A percentile compares a stretch with the other conserved stretches of the same genome.
phyloP scores from a whole-genome alignment of 2,888 invertebrate genomes.

The Plebejus argus region DNA sequence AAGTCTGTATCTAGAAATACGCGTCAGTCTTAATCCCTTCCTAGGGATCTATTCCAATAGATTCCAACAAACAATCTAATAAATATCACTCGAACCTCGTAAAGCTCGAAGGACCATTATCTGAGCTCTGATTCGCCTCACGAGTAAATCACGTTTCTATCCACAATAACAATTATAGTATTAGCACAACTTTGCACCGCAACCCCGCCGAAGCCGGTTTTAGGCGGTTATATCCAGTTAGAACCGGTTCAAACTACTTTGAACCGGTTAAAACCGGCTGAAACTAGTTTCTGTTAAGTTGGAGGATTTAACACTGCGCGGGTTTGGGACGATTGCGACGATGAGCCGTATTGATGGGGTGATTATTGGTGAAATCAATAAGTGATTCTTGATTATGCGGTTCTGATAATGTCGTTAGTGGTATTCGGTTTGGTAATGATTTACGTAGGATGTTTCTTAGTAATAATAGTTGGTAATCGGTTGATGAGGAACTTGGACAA shows the following conservation, averaged over 20 bases:
- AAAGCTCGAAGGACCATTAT: constrained; percentile 4
- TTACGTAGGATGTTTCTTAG: background rate
- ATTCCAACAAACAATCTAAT: background rate
- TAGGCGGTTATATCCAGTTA: background rate
- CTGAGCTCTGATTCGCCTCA: background rate
- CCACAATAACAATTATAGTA: constrained; percentile 5
- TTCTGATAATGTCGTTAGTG: background rate
- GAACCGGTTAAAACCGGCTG: background rate
- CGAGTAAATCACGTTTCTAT: background rate
- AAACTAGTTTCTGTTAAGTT: background rate
- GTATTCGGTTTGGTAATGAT: background rate
- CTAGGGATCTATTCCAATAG: background rate
- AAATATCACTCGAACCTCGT: background rate
- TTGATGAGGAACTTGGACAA: too few relatives aligned
- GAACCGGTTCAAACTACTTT: background rate
- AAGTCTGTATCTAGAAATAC: background rate
- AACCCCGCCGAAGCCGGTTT: background rate
- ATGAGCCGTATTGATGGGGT: background rate
- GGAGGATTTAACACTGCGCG: background rate
- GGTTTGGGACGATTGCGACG: background rate
- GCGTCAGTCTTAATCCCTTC: background rate
- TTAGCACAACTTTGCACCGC: background rate
- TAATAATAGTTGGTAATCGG: too few relatives aligned
- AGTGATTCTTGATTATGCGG: background rate
- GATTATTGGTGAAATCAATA: background rate